A percentile compares a stretch with the other conserved stretches of the same genome.
Conservation (phyloP, 2,113 vertebrate genomes). For the Rutilus rutilus region DNA sequence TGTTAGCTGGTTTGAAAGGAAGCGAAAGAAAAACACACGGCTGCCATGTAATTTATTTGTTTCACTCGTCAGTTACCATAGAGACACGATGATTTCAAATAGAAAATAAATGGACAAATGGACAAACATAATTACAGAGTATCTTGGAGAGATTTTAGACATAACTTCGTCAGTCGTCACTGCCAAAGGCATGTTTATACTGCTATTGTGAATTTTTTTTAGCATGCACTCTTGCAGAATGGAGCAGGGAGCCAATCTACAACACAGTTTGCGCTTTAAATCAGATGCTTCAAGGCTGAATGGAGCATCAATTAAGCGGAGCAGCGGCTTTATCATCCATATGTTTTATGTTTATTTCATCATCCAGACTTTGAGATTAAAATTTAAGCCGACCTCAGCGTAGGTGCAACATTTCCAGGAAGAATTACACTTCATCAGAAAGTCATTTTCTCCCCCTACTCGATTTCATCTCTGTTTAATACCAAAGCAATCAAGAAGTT, state of each 20-base stretch:
- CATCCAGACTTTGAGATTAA: slow-evolving; percentile 16
- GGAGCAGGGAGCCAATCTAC: not conserved
- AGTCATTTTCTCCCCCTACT: not conserved
- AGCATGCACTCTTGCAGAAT: not conserved
- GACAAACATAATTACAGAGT: not conserved
- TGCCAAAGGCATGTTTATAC: not conserved
- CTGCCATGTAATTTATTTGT: slow-evolving; percentile 8
- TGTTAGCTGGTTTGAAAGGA: slow-evolving; percentile 1
- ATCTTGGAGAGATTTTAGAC: not conserved
- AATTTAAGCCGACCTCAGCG: not conserved
- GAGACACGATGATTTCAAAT: not conserved
- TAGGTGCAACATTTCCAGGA: slow-evolving; percentile 1
- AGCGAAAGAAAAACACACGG: not conserved
- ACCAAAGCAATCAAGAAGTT: slow-evolving; percentile 20
- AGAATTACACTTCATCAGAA: slow-evolving; percentile 30
- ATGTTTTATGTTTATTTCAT: slow-evolving; percentile 29
- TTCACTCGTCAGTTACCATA: slow-evolving; percentile 8
- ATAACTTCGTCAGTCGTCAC: not conserved
- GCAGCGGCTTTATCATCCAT: slow-evolving; percentile 9
- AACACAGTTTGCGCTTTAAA: not conserved
- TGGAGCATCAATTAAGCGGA: slow-evolving; percentile 21
- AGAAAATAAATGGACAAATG: not conserved
- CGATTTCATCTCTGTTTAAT: slow-evolving; percentile 10
- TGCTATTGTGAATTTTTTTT: not conserved
- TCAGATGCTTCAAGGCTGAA: slow-evolving; percentile 35